Evolutionary conservation across 1,140 invertebrate genomes (phyloP).

Genomic region (Dendroctonus ponderosae): DNA sequence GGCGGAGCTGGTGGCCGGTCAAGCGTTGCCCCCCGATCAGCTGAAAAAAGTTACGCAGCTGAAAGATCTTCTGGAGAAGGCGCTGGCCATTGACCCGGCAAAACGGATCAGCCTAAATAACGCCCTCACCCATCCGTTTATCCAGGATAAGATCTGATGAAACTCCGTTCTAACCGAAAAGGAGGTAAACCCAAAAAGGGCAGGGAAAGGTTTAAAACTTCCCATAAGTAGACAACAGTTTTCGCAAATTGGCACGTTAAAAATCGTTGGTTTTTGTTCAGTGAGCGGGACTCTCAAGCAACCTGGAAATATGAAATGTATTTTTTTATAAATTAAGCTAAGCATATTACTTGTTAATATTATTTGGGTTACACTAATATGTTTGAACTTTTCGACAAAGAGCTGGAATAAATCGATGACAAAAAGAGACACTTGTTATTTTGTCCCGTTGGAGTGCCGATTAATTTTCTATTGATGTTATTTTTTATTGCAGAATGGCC

Average conservation of each 20-base stretch:
- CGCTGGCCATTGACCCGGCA: constrained; percentile 88
- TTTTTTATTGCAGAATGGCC: constrained; percentile 31
- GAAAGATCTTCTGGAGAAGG: constrained; percentile 91
- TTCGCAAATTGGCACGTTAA: too few relatives aligned
- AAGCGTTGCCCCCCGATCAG: constrained; percentile 87
- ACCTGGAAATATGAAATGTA: too few relatives aligned
- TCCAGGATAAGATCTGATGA: constrained; percentile 82
- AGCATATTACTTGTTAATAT: too few relatives aligned
- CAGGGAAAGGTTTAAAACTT: neutral
- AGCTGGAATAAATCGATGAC: neutral
- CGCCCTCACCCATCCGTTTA: constrained; percentile 94
- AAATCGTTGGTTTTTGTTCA: too few relatives aligned
- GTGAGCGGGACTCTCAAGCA: too few relatives aligned
- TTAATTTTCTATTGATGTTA: constrained; percentile 7
- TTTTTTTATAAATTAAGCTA: too few relatives aligned
- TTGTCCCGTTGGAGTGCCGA: neutral
- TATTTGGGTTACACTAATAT: neutral
- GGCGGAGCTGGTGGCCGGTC: constrained; percentile 81
- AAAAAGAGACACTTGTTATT: constrained; percentile 6
- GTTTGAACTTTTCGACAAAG: constrained; percentile 3
- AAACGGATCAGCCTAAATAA: constrained; percentile 93
- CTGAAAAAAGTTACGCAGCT: constrained; percentile 88
- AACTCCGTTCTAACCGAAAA: neutral
- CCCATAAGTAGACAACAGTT: too few relatives aligned
- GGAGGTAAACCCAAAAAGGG: constrained; percentile 29